Evolutionary conservation across 2,113 vertebrate species (phyloP).

Genomic region (Orycteropus afer): DNA sequence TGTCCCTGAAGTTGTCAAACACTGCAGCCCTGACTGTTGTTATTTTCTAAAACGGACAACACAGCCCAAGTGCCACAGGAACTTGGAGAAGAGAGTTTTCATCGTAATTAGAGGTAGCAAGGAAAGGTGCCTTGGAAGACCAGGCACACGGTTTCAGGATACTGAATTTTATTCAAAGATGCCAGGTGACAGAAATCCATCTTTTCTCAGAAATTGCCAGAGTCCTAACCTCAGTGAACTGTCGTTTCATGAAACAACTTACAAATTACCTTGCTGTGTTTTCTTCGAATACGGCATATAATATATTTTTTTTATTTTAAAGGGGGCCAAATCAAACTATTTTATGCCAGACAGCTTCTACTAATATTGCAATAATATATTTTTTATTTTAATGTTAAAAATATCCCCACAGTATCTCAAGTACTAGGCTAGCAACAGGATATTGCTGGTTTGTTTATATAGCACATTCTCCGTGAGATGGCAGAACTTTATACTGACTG

Average conservation of each 20-base stretch:
- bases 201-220: neutral
- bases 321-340: constrained; percentile 44
- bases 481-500: neutral
- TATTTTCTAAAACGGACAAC: neutral
- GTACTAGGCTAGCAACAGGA: neutral
- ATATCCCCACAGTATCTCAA: constrained; percentile 6
- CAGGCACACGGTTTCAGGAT: neutral
- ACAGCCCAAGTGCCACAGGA: neutral
- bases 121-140: neutral
- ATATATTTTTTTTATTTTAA: no score
- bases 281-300: neutral
- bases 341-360: constrained; percentile 35
- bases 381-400: constrained; percentile 43
- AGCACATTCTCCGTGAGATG: neutral
- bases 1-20: neutral
- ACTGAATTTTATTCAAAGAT: neutral
- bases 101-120: neutral
- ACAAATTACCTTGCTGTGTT: neutral
- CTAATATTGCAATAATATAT: constrained; percentile 55
- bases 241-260: constrained; percentile 18
- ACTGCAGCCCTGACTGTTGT: neutral
- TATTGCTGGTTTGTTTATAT: neutral
- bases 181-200: neutral
- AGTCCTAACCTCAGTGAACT: neutral
- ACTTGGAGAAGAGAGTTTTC: neutral